Evolutionary conservation across 2,113 vertebrate genomes (phyloP).

Genomic region (Mustelus asterias): DNA sequence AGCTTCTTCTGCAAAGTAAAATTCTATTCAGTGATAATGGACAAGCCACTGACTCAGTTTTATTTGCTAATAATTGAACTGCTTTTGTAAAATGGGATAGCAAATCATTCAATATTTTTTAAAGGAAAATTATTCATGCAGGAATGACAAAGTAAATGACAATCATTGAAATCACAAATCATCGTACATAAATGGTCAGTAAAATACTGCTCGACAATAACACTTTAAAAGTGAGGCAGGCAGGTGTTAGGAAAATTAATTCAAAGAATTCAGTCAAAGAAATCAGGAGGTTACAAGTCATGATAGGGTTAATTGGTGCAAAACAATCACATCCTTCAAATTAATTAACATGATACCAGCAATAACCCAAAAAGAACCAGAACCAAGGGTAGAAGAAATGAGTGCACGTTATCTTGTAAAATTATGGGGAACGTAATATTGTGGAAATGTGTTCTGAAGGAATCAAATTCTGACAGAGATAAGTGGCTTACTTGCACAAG

Average conservation of each 20-base stretch:
- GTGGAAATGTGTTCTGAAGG: background rate
- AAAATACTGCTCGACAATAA: background rate
- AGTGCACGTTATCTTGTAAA: background rate
- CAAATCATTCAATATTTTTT: background rate
- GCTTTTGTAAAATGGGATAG: background rate
- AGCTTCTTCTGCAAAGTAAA: conserved; percentile 51
- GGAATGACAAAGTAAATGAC: background rate
- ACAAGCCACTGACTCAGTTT: background rate
- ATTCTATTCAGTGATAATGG: background rate
- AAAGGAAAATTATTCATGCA: background rate
- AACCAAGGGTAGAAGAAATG: background rate
- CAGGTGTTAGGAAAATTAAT: background rate
- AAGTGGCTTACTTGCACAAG: conserved; percentile 66
- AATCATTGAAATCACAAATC: background rate
- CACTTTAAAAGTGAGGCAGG: background rate
- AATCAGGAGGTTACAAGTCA: background rate
- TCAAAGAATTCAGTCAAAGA: background rate
- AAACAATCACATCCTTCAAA: background rate
- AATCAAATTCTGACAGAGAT: background rate
- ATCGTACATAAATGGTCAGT: background rate
- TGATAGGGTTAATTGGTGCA: background rate
- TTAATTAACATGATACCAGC: background rate
- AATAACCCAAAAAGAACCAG: background rate
- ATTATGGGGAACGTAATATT: background rate
- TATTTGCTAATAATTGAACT: background rate